Percentiles rank a stretch among this genome's conserved stretches.
phyloP scores from a whole-genome alignment of 2,888 invertebrate genomes.

The Endomychus coccineus region DNA sequence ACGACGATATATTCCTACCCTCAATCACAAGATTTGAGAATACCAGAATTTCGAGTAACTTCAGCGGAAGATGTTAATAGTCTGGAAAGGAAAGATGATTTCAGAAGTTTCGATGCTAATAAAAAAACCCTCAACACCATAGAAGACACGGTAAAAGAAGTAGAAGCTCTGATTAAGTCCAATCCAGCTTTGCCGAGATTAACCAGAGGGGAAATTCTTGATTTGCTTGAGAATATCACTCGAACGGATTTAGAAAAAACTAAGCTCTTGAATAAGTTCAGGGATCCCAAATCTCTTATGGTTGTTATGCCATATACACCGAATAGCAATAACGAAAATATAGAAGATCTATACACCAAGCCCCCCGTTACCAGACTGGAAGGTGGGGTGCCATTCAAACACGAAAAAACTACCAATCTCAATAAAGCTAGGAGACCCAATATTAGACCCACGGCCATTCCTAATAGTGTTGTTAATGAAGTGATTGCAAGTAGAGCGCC shows the following conservation, averaged over 20 bases:
- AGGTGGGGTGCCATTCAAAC: conserved; percentile 28
- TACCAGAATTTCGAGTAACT: too few relatives aligned
- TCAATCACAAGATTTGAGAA: too few relatives aligned
- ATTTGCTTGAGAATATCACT: conserved; percentile 59
- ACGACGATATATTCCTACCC: too few relatives aligned
- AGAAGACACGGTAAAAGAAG: conserved; percentile 59
- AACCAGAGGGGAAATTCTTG: conserved; percentile 57
- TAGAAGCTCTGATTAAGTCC: conserved; percentile 54
- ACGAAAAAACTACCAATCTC: neutral
- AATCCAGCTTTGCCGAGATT: conserved; percentile 58
- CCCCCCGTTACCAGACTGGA: conserved; percentile 57
- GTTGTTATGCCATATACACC: conserved; percentile 60
- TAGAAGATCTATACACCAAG: conserved; percentile 60
- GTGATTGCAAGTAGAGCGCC: neutral
- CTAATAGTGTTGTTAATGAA: too few relatives aligned
- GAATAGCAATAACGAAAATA: conserved; percentile 46
- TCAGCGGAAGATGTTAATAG: conserved; percentile 21
- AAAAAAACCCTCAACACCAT: conserved; percentile 44
- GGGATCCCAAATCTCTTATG: conserved; percentile 51
- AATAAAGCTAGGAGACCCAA: conserved; percentile 1
- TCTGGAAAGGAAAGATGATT: conserved; percentile 15
- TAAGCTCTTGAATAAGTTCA: conserved; percentile 29
- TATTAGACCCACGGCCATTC: too few relatives aligned
- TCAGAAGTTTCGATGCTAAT: conserved; percentile 12
- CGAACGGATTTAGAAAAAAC: conserved; percentile 42